These are phyloP conservation scores for Chionodraco myersi DNA, from an alignment of 2,113 vertebrate genomes.

Conservation along the genomic window DNA sequence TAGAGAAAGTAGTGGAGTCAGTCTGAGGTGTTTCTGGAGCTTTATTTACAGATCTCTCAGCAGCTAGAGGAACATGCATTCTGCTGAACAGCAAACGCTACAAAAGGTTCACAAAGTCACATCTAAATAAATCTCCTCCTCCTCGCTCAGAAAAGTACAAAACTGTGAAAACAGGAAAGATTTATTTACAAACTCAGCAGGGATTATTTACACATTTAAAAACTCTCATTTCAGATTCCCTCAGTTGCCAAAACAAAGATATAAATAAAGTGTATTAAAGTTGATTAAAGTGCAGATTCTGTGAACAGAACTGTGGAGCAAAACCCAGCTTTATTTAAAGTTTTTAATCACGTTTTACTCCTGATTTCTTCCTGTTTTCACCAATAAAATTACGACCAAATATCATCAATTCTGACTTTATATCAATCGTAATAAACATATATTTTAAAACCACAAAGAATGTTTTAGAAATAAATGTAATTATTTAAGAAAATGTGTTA, in stretches of 20 bases:
- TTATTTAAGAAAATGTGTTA: not conserved
- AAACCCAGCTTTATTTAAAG: too few relatives aligned
- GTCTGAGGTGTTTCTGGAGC: too few relatives aligned
- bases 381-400: too few relatives aligned
- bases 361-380: too few relatives aligned
- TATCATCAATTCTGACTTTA: too few relatives aligned
- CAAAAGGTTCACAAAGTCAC: slow-evolving; percentile 73
- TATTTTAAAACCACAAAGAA: too few relatives aligned
- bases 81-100: slow-evolving; percentile 81
- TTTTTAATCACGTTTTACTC: too few relatives aligned
- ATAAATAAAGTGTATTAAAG: slow-evolving; percentile 64
- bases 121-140: slow-evolving; percentile 79
- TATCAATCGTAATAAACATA: too few relatives aligned
- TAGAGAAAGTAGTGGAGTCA: slow-evolving; percentile 65
- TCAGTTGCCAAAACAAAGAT: slow-evolving; percentile 74
- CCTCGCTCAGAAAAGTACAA: slow-evolving; percentile 79
- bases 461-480: not conserved
- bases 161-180: slow-evolving; percentile 83
- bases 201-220: slow-evolving; percentile 28
- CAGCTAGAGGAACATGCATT: slow-evolving; percentile 71
- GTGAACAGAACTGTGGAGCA: not conserved
- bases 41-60: slow-evolving; percentile 84
- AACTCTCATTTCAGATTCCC: slow-evolving; percentile 37
- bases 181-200: slow-evolving; percentile 78
- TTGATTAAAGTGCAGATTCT: slow-evolving; percentile 73